These are phyloP conservation scores for Diadegma fenestrale DNA, from an alignment of 2,888 invertebrate species.

Conservation along the genomic window DNA sequence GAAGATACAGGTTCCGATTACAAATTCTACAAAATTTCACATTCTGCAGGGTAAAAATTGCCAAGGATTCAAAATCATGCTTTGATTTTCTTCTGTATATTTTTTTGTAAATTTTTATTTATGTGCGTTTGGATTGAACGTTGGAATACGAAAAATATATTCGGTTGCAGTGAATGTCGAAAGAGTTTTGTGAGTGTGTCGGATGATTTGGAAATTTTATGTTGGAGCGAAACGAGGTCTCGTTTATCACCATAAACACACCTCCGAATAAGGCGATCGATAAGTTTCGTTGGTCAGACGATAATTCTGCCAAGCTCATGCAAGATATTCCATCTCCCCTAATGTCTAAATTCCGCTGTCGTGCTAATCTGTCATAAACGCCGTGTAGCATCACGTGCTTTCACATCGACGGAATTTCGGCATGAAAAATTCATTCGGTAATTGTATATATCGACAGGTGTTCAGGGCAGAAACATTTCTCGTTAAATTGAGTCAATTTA, in stretches of 20 bases:
- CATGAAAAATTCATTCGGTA: not conserved
- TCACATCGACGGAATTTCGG: not conserved
- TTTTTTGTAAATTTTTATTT: no score
- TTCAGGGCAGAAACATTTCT: not conserved
- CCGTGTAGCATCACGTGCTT: not conserved
- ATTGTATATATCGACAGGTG: not conserved
- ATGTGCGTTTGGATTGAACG: no score
- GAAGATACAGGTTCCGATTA: no score
- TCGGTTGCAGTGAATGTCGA: not conserved
- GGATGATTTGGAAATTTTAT: not conserved
- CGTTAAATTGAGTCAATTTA: not conserved
- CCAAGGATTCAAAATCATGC: no score
- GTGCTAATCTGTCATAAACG: not conserved
- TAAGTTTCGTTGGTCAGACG: not conserved
- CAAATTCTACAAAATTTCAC: no score
- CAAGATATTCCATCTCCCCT: not conserved
- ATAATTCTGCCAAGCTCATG: not conserved
- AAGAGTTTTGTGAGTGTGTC: not conserved
- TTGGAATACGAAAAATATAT: not conserved
- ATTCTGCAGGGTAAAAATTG: no score
- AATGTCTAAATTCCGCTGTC: not conserved
- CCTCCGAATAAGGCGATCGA: not conserved
- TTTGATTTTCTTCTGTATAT: no score
- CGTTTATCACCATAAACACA: not conserved
- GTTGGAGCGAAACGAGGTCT: not conserved